Base-by-base conservation (phyloP, 2,888 invertebrate genomes). In the Odontocolon sp. region DNA sequence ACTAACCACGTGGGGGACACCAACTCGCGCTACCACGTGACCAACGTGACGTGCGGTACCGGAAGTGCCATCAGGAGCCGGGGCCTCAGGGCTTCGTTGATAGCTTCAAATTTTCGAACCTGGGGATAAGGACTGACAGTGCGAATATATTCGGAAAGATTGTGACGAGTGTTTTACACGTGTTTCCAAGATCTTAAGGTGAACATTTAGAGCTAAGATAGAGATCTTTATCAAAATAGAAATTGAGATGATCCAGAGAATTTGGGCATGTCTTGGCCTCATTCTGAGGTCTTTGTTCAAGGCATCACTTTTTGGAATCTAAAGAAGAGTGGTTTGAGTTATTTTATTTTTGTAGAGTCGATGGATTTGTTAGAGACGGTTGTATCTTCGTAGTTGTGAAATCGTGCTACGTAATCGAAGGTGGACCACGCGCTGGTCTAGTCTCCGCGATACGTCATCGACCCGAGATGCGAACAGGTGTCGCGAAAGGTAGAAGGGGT, bases 21-120 rank as follows among this genome's bases (percentile, higher is more conserved):
- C 8, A 50, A 26, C 5, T 70, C 72, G 72, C 72, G 72, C 70
- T 57, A 59, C 78, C 82, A 81, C 83, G 83, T 83, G 82, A 81
- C 72, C 71, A 63, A 54, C 47, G 38, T 59, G 54, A 70, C 54
- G 77, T 61, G 61, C 67, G 52, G 40, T 64, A 50, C 71, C 76
- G 74, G 75, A 75, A 75, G 73, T 73, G 50, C 21, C 23, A 59
- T 50, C 21, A 54, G 14, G 31, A 31, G 18, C 23, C 14, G 26
- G 54, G 16, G 14, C 61, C 54, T 56, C 54, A 45, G 45, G 70
- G 38, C 26, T 64, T 47, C 11, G 28, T 14, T 50, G 23, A 11
- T 21, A 26, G 8, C 50, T 21, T n/a, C 31, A 3, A 4, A 16
- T 4, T 31, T 9, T n/a, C 3, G 38, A 5, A 2, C 11, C 23